Evolutionary conservation across 2,113 vertebrate species (phyloP), one percentile per base, ranked within the genome.

Genomic region (Damaliscus lunatus): DNA sequence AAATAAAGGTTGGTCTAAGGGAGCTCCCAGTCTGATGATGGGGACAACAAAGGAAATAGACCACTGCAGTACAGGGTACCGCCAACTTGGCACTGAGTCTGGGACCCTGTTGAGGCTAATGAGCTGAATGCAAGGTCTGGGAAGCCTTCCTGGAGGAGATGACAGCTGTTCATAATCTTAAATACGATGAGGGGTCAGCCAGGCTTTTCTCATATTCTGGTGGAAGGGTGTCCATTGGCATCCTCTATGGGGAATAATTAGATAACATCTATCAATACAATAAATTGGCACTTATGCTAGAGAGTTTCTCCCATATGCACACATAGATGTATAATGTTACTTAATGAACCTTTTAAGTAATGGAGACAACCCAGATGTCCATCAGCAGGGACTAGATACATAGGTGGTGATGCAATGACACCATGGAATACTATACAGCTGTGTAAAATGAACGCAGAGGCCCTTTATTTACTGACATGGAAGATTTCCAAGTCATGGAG

Each of bases 101-200:
- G 9, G 31, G 36, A 4, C 29, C 82, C 60, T 15, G 48, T 33
- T 0, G 14, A 91, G 40, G 46, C 3, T 53, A 14, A 43, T 33
- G 29, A 43, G 25, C 36, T 15, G 46, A 52, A 16, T 4, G 3
- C 31, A n/a, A 43, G 40, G 2, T 87, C 80, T 40, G 10, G 48
- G 94, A 90, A 92, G 81, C 7, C 92, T 92, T 93, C 90, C 87
- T 86, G 80, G 83, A 84, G 46, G 84, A 87, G 64, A 48, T 7
- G 57, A 59, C 23, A 9, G 27, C 80, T 50, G 14, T 4, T 91
- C 3, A 7, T 1, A 21, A 16, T 29, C 86, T 89, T 91, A 83
- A 81, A 59, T 5, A 12, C 6, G 4, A 84, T 17, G 3, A 87
- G 50, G 14, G 6, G 19, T 48, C 33, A 55, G 82, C 27, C 64